These are phyloP conservation scores for Montipora cactus DNA, from an alignment of 64 coral and sea anemone genomes.

Conservation along the genomic window DNA sequence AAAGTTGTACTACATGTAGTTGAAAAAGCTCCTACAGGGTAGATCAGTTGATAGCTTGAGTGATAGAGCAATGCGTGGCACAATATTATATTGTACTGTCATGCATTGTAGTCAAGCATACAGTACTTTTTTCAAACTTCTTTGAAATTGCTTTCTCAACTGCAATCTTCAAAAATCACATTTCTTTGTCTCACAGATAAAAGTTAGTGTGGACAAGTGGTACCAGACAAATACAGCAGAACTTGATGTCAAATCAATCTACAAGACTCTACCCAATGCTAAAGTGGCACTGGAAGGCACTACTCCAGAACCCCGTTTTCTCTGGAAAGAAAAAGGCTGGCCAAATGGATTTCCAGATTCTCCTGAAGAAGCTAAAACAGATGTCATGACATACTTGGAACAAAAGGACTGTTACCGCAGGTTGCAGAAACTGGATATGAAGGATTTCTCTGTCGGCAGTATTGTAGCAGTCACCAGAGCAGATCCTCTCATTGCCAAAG, in stretches of 20 bases:
- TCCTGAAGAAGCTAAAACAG: constrained; percentile 83
- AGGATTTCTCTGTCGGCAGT: constrained; percentile 97
- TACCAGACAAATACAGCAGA: constrained; percentile 68
- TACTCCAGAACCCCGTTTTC: constrained; percentile 80
- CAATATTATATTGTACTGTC: too few species aligned
- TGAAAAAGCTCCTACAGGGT: too few species aligned
- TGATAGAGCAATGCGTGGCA: too few species aligned
- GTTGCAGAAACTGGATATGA: constrained; percentile 74
- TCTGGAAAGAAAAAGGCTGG: constrained; percentile 92
- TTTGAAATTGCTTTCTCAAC: too few species aligned
- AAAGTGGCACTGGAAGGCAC: constrained; percentile 64
- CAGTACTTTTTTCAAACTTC: too few species aligned
- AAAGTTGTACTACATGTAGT: too few species aligned
- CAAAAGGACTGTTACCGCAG: constrained; percentile 91
- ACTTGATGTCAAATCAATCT: constrained; percentile 85
- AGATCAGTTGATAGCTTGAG: too few species aligned
- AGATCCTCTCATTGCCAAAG: constrained; percentile 82
- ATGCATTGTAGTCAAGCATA: fast-evolving
- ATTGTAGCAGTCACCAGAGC: constrained; percentile 90
- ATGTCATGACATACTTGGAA: constrained; percentile 94
- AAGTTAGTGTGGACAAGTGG: constrained; percentile 40
- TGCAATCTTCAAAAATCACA: not conserved
- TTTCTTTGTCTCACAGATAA: not conserved
- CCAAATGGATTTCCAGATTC: constrained; percentile 80
- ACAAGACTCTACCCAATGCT: constrained; percentile 93